A percentile compares a stretch with the other conserved stretches of the same genome.
Conservation (phyloP, 2,113 vertebrate genomes). For the Myotis davidii region DNA sequence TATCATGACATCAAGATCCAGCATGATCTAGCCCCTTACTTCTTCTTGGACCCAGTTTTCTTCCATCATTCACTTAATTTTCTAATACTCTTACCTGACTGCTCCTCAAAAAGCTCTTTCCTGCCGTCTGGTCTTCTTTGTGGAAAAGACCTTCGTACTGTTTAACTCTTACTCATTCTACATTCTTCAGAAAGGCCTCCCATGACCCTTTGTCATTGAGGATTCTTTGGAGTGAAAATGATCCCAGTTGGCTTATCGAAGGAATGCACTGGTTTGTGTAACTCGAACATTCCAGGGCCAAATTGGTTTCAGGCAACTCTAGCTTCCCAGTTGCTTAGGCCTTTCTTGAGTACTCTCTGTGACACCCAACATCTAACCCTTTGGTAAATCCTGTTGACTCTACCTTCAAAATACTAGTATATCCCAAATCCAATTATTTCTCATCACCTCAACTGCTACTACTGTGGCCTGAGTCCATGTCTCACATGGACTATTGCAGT, state of each 20-base stretch:
- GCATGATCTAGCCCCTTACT: neutral
- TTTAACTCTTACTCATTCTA: slow-evolving; percentile 24
- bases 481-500: neutral
- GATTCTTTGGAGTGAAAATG: slow-evolving; percentile 1
- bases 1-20: slow-evolving; percentile 15
- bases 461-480: neutral
- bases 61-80: slow-evolving; percentile 38
- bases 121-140: slow-evolving; percentile 35
- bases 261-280: slow-evolving; percentile 5
- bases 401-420: neutral
- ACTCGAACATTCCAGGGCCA: neutral
- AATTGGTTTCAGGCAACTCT: neutral
- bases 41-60: neutral
- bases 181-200: slow-evolving; percentile 14
- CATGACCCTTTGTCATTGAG: neutral
- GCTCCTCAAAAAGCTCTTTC: neutral
- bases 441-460: neutral
- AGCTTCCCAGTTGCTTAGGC: neutral
- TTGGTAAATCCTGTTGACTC: slow-evolving; percentile 45
- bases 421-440: slow-evolving; percentile 13
- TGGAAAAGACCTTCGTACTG: slow-evolving; percentile 21
- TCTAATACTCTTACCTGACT: slow-evolving; percentile 11
- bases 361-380: neutral
- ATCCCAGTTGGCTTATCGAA: slow-evolving; percentile 5
- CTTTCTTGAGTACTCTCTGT: neutral